phyloP scores from a whole-genome alignment of 2,797 vertebrate genomes.

The Paratrypauchen microcephalus region DNA sequence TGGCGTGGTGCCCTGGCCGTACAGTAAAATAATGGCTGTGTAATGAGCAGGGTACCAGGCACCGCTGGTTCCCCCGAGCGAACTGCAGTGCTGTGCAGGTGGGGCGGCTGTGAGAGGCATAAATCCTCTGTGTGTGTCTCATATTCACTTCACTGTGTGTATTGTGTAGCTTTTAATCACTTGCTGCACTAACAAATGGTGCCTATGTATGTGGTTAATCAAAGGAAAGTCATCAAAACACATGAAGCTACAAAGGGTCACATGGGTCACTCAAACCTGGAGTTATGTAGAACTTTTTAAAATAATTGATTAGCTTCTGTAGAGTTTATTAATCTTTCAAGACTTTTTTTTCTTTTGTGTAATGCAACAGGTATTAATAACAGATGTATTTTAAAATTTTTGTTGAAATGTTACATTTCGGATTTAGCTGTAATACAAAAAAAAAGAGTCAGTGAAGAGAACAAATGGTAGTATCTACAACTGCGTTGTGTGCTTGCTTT shows the following conservation, averaged over 20 bases:
- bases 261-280: too few relatives aligned
- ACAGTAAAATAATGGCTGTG: conserved; percentile 53
- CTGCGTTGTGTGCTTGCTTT: neutral
- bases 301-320: too few relatives aligned
- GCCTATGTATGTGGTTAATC: conserved; percentile 56
- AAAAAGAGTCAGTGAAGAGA: neutral
- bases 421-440: neutral
- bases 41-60: conserved; percentile 76
- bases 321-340: too few relatives aligned
- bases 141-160: conserved; percentile 8
- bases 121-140: conserved; percentile 54
- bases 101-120: conserved; percentile 48
- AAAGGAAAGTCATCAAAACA: conserved; percentile 39
- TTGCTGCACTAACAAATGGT: conserved; percentile 65
- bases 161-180: conserved; percentile 49
- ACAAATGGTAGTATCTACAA: neutral
- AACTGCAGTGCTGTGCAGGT: conserved; percentile 43
- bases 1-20: conserved; percentile 41
- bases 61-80: conserved; percentile 53
- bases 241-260: too few relatives aligned
- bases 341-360: neutral
- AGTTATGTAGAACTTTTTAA: too few relatives aligned
- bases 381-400: neutral
- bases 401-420: neutral
- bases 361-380: neutral